Conservation (phyloP, 2,888 invertebrate genomes). For the Meloe dianella region DNA sequence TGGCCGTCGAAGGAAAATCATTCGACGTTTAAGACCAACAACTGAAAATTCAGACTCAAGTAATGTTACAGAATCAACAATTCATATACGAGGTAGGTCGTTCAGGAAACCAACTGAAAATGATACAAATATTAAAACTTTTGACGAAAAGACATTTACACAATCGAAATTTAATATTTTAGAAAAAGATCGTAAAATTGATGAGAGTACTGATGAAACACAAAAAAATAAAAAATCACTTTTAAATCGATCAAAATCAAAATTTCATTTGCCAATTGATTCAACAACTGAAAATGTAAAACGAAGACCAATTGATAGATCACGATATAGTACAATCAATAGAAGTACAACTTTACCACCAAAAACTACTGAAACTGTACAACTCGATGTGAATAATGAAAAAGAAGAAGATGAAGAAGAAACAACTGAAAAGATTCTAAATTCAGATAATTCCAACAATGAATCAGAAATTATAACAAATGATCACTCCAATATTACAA, state of each 20-base stretch:
- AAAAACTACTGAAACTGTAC: constrained; percentile 58
- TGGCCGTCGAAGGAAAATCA: constrained; percentile 47
- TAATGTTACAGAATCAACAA: constrained; percentile 17
- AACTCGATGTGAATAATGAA: neutral
- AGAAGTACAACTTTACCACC: constrained; percentile 43
- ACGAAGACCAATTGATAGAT: constrained; percentile 19
- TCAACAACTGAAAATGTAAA: constrained; percentile 11
- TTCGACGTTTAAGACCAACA: constrained; percentile 48
- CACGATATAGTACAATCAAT: constrained; percentile 23
- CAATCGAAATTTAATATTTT: constrained; percentile 12
- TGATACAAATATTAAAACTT: neutral
- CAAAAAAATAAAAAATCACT: constrained; percentile 6
- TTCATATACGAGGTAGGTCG: constrained; percentile 23
- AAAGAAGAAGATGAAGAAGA: neutral
- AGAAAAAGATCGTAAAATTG: constrained; percentile 9
- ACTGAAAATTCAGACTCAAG: constrained; percentile 15
- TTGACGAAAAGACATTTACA: constrained; percentile 6
- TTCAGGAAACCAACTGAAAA: constrained; percentile 8
- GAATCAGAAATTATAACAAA: constrained; percentile 20
- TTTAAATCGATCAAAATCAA: constrained; percentile 2
- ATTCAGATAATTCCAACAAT: constrained; percentile 19
- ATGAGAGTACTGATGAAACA: neutral
- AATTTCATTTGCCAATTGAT: neutral
- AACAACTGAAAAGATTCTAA: neutral
- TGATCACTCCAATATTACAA: neutral